Base-by-base conservation (phyloP, 2,113 vertebrate species). In the Eudyptes chrysolophus region DNA sequence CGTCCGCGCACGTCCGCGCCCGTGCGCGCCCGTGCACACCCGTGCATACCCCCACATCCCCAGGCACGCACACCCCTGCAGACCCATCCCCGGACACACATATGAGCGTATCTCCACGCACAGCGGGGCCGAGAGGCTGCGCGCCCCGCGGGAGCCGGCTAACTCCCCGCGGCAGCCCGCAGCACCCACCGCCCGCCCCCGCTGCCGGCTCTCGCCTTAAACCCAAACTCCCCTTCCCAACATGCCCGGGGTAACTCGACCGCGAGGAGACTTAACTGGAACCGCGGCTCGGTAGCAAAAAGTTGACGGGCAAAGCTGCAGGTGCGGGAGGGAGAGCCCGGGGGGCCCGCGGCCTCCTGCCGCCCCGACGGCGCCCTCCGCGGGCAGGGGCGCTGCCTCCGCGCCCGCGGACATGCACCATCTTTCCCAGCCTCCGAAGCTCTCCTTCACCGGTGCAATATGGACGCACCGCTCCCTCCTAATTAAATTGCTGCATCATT, bases 401-500 rank as follows among this genome's bases (percentile, higher is more conserved):
- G 88, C 90, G 62, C 84, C 82, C 88, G 80, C 92, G 74, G 79
- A 32, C 79, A 1, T 25, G 42, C 85, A 84, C 13, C 88, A 94
- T 95, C 79, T 90, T 92, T 46, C 30, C 64, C 27, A 76, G 48
- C 55, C 66, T 19, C 48, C 36, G 66, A 16, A 71, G 72, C 72
- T 70, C 71, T 38, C 85, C 38, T 71, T 38, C 62, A 5, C 10
- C 71, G 18, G 84, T 90, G 89, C 90, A 92, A 89, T 76, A 84
- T 89, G 92, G 96, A 93, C 86, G 94, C 91, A 58, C 57, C 25
- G 65, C 78, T 86, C 77, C 25, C 42, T 86, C 66, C 70, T 90
- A 87, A 93, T 95, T 93, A 91, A 94, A 95, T 69, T 49, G 89
- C 95, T 87, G 96, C 91, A 97, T 92, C 89, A 94, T 90, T 95